Percentiles rank a stretch among this genome's conserved stretches.
Evolutionary conservation across 2,888 invertebrate genomes (phyloP).

Genomic region (Pemphredon lugubris): DNA sequence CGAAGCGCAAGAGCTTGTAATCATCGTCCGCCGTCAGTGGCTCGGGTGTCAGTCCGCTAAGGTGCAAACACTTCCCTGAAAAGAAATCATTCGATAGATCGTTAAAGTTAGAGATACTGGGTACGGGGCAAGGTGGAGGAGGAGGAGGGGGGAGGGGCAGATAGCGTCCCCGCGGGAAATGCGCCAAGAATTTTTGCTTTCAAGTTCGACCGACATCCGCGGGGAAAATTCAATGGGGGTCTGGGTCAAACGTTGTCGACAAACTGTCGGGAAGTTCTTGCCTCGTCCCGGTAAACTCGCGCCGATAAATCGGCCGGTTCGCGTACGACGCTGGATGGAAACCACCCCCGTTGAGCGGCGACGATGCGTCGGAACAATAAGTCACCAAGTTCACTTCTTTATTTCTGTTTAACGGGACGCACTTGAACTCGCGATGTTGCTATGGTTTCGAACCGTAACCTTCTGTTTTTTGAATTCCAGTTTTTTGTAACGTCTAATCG

Average conservation of each 20-base stretch:
- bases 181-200: conserved; percentile 34
- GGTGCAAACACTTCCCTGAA: conserved; percentile 95
- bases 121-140: neutral
- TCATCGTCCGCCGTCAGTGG: conserved; percentile 98
- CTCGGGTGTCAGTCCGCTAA: conserved; percentile 96
- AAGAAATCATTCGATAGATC: conserved; percentile 24
- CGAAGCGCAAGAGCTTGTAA: conserved; percentile 94
- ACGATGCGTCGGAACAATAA: neutral
- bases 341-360: neutral
- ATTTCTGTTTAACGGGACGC: too few relatives aligned
- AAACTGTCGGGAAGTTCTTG: conserved; percentile 50
- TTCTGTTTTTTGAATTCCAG: too few relatives aligned
- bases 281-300: conserved; percentile 39
- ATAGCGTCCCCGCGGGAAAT: conserved; percentile 4
- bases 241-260: conserved; percentile 52
- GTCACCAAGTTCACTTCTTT: conserved; percentile 12
- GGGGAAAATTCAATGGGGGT: conserved; percentile 46
- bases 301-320: conserved; percentile 41
- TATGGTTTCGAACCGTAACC: too few relatives aligned
- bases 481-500: too few relatives aligned
- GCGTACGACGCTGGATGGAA: conserved; percentile 26
- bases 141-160: neutral
- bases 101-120: neutral
- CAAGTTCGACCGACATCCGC: conserved; percentile 44
- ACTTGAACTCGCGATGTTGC: too few relatives aligned